A percentile compares a stretch with the other conserved stretches of the same genome.
These are phyloP conservation scores for Psilopsiagon aymara DNA, from an alignment of 2,113 vertebrate species.

Conservation along the genomic window DNA sequence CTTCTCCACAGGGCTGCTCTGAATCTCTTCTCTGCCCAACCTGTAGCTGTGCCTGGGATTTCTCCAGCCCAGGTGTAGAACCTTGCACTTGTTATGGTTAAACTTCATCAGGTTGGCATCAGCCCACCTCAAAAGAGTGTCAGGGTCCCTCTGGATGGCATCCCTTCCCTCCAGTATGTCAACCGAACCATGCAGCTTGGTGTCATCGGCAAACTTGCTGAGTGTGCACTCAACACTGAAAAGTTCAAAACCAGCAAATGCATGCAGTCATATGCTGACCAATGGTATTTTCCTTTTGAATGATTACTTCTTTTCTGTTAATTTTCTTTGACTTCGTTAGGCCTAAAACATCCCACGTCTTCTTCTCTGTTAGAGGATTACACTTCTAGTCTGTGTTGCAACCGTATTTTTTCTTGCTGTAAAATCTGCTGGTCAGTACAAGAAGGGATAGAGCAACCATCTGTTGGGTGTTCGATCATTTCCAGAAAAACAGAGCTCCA, in stretches of 20 bases:
- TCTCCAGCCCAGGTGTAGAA: too few species aligned
- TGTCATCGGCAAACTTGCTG: too few species aligned
- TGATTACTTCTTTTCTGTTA: not conserved
- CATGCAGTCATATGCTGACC: not conserved
- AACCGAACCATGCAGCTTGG: too few species aligned
- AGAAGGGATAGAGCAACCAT: not conserved
- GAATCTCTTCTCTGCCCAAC: too few species aligned
- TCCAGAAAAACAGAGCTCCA: not conserved
- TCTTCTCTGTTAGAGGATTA: rapidly evolving
- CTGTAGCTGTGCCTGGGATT: too few species aligned
- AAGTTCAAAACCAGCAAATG: not conserved
- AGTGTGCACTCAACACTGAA: too few species aligned
- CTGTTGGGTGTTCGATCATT: not conserved
- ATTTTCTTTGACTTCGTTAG: not conserved
- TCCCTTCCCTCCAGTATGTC: too few species aligned
- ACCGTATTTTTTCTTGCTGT: not conserved
- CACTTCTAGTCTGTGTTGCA: not conserved
- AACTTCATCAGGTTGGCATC: too few species aligned
- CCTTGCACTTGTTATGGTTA: too few species aligned
- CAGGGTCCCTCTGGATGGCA: too few species aligned
- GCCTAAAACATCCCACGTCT: not conserved
- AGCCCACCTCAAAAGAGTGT: too few species aligned
- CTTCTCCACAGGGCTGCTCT: too few species aligned
- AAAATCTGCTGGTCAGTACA: not conserved
- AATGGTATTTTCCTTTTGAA: not conserved